Conservation (phyloP, 2,888 invertebrate genomes). For the Pediacus dermestoides region DNA sequence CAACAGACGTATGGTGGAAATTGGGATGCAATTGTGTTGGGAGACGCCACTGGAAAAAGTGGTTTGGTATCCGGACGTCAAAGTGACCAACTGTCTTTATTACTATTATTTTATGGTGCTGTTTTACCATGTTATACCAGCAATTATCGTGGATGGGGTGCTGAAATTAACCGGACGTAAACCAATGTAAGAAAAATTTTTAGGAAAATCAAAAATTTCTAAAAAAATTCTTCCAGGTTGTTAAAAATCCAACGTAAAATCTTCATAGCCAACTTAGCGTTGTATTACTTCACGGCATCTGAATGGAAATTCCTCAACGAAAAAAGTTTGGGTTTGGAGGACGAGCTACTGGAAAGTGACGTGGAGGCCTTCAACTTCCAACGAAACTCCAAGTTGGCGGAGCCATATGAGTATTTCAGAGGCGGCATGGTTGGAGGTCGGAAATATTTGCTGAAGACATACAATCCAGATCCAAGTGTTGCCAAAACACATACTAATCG, state of each 20-base stretch:
- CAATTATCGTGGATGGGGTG: conserved; percentile 66
- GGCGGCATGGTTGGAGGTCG: conserved; percentile 61
- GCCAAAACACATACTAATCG: conserved; percentile 54
- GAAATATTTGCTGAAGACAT: conserved; percentile 63
- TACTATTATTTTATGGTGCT: conserved; percentile 66
- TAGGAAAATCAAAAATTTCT: not conserved
- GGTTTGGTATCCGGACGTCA: conserved; percentile 63
- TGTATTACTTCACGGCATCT: conserved; percentile 70
- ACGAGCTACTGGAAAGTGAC: conserved; percentile 53
- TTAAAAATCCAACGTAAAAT: conserved; percentile 77
- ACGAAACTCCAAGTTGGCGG: conserved; percentile 52
- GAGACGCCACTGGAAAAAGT: conserved; percentile 65
- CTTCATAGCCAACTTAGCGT: conserved; percentile 67
- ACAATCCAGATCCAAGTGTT: conserved; percentile 51
- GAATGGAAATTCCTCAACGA: conserved; percentile 74
- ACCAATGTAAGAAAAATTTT: conserved; percentile 56
- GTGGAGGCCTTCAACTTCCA: conserved; percentile 56
- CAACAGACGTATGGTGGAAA: conserved; percentile 59
- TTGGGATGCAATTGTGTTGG: conserved; percentile 53
- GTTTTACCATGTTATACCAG: conserved; percentile 75
- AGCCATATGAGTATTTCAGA: conserved; percentile 53
- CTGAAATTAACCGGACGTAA: conserved; percentile 64
- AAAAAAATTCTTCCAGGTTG: conserved; percentile 61
- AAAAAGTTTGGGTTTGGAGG: conserved; percentile 56
- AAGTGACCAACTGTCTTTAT: conserved; percentile 56